Evolutionary conservation across 2,113 vertebrate species (phyloP), one percentile per base, ranked within the genome.

Genomic region (Tor tambroides): DNA sequence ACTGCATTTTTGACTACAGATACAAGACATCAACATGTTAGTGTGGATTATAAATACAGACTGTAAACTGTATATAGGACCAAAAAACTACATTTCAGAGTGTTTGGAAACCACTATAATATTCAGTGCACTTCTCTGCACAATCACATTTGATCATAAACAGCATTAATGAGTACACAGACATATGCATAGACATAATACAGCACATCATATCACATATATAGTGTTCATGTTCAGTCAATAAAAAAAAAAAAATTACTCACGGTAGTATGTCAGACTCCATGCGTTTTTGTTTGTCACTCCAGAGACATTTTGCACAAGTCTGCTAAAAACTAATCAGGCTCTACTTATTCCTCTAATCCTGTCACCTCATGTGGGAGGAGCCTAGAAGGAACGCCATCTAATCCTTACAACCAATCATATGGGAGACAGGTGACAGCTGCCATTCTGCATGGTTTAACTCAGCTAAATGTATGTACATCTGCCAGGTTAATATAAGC

Each of bases 291-390:
- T 67, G 61, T 91, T 86, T 77, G 86, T 21, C 12, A 89, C 88
- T 84, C 77, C 85, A 83, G 86, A 90, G 89, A 91, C 94, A 95
- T 95, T 85, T 86, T 92, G 30, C 75, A 77, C 71, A 77, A 84
- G 88, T 87, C 84, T 78, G 82, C 91, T 89, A 89, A 84, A 86
- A 90, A 71, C 91, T 96, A 95, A 96, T 95, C 94, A 94, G 95
- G 94, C 93, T 96, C 93, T 94, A 90, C 87, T 88, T 93, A 94
- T 93, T 85, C 90, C 88, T 88, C 78, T 90, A 95, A 95, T 94
- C 93, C 91, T 0, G 87, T 94, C 92, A 92, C 92, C 93, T 92
- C 86, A 87, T 91, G 85, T 92, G 89, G 89, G 93, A 91, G 92
- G 93, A 85, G 89, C 90, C 87, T 0, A 0, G 86, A 87, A 87